Base-by-base conservation (phyloP, 2,113 vertebrate genomes). In the Eclectus roratus region DNA sequence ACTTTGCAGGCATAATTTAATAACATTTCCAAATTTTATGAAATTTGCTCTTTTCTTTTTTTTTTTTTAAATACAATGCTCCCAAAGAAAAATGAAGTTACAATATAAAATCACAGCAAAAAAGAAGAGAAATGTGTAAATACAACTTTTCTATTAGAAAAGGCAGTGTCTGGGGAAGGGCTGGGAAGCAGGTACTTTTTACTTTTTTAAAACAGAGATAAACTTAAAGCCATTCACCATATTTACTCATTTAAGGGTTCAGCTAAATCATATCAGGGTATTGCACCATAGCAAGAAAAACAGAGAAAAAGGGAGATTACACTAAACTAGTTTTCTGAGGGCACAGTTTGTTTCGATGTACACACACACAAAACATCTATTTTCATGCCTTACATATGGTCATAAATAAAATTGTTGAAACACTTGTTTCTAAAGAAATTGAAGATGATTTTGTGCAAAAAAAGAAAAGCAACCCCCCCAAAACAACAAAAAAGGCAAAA, bases 51-150 rank as follows among this genome's bases (percentile, higher is more conserved):
- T 56, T 56, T 55, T 20, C 29, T 55, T 14, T 6, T 58, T 65
- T 63, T 64, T 66, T 88, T 69, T 72, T 96, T 95, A 95, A 96
- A 94, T 96, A 95, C 95, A 97, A 68, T 63, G 56, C 63, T 96
- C 50, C 90, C 63, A 76, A 93, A 94, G 63, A 76, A 94, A 91
- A 96, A 80, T 23, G 65, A 94, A 77, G 33, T 85, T 97, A 95
- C 94, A 96, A 92, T 95, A 97, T 89, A 95, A 97, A 97, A 95
- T 41, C 65, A 96, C 71, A 79, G 64, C 4, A 56, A 95, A 91
- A 78, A 73, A 66, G 13, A 84, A 29, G 21, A 74, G 1, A 58
- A 35, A 8, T 49, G 44, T 86, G 77, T 93, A 80, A 96, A 82
- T 95, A 91, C 86, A 95, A 80, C 44, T 86, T 83, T 70, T 79